Base-by-base conservation (phyloP, 2,797 vertebrate species). In the Malacoraja senta region DNA sequence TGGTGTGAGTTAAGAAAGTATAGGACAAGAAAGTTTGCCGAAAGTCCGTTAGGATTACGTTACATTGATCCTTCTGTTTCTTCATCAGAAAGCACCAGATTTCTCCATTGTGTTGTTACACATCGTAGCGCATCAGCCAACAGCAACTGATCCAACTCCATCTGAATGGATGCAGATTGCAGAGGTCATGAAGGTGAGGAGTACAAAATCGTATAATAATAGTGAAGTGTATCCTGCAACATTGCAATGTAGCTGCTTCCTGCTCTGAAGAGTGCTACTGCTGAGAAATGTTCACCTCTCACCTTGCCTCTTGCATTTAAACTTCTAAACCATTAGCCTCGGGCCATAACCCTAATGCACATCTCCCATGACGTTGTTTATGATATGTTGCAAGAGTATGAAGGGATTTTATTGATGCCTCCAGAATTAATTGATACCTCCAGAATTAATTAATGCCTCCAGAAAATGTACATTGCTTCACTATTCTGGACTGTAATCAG, bases 61-160 rank as follows among this genome's bases (percentile, higher is more conserved):
- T 10, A 76, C n/a, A n/a, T 78, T 15, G 0, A 1, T 35, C 77
- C 38, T 9, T 65, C 29, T 72, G 35, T 17, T 44, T 35, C 32
- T 44, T 72, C 65, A 21, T 44, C 86, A 96, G 93, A 94, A 17
- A 3, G 96, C 96, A 93, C 96, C 96, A 0, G 96, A 96, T 88
- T 93, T 79, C 91, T 97, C 96, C 32, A 94, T 97, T 91, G 94
- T 97, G 77, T 94, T 97, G 78, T 93, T 97, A 71, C 96, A 96
- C 8, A 95, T 94, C 0, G 96, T 95, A 10, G 95, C 94, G 29
- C 96, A 97, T 93, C 93, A 93, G 93, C 97, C 97, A 13, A 96
- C 96, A 0, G 96, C 96, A 91, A 95, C 95, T 21, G 95, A 97
- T 86, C 95, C 97, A 91, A 95, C 94, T 38, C 95, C 95, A 32